A percentile compares a stretch with the other conserved stretches of the same genome.
Conservation (phyloP, 2,113 vertebrate genomes). For the Archocentrus centrarchus region DNA sequence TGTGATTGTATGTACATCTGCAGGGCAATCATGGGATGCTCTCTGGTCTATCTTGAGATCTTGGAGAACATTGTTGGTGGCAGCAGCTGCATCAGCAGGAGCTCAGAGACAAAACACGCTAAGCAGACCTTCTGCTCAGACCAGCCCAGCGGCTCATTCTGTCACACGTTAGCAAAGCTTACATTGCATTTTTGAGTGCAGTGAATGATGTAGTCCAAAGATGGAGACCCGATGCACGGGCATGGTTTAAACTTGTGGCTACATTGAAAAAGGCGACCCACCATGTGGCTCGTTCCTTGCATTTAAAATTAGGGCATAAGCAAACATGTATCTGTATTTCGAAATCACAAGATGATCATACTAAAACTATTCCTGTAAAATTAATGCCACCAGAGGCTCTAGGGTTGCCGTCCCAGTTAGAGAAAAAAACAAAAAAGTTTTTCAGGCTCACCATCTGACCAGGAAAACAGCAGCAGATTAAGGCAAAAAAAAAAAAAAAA, state of each 20-base stretch:
- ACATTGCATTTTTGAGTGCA: background rate
- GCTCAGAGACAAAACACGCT: conserved; percentile 31
- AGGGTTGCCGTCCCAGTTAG: conserved; percentile 10
- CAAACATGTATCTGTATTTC: conserved; percentile 28
- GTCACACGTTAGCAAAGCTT: background rate
- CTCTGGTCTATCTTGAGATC: conserved; percentile 39
- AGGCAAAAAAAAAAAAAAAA: too few species aligned
- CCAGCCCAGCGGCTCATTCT: background rate
- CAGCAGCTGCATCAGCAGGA: conserved; percentile 35
- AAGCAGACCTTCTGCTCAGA: conserved; percentile 28
- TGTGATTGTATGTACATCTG: conserved; percentile 12
- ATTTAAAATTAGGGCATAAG: background rate
- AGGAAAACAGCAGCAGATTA: too few species aligned
- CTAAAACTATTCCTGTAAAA: conserved; percentile 35
- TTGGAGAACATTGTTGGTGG: conserved; percentile 9
- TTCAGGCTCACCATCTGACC: background rate
- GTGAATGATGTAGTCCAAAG: background rate
- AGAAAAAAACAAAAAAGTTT: background rate
- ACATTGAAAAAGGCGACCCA: background rate
- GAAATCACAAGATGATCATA: conserved; percentile 58
- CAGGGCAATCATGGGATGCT: conserved; percentile 35
- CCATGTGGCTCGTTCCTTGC: background rate
- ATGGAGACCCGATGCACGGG: background rate
- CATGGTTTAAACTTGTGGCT: background rate
- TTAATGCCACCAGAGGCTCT: conserved; percentile 16